Conservation (phyloP, 2,113 vertebrate species). For the Miniopterus natalensis region DNA sequence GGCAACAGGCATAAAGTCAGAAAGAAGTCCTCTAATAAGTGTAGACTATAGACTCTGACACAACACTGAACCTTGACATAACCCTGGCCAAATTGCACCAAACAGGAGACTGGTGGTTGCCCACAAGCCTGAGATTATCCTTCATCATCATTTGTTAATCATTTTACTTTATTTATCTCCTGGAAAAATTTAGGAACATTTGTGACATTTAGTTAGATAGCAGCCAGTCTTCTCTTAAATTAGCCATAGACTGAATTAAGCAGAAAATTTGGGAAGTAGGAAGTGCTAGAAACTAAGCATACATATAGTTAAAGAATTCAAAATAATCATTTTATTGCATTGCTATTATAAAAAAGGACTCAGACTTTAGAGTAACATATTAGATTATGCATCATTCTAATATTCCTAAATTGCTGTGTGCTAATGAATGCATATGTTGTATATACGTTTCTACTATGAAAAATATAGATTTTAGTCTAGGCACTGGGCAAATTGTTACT, state of each 20-base stretch:
- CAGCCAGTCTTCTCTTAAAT: conserved; percentile 8
- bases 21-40: neutral
- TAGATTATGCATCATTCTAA: neutral
- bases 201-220: neutral
- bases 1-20: neutral
- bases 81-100: neutral
- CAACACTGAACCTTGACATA: neutral
- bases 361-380: neutral
- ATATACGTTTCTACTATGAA: neutral
- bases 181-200: neutral
- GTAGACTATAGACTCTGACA: neutral
- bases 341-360: neutral
- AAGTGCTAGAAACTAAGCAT: conserved; percentile 10
- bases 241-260: conserved; percentile 36
- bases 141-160: neutral
- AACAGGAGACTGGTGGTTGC: neutral
- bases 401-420: neutral
- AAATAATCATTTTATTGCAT: neutral
- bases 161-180: neutral
- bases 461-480: neutral
- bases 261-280: conserved; percentile 48
- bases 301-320: neutral
- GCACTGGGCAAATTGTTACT: neutral
- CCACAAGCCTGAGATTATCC: neutral
- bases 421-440: neutral